Evolutionary conservation across 2,888 invertebrate genomes (phyloP), one percentile per base, ranked within the genome.

Genomic region (Chymomyza fuscimana): DNA sequence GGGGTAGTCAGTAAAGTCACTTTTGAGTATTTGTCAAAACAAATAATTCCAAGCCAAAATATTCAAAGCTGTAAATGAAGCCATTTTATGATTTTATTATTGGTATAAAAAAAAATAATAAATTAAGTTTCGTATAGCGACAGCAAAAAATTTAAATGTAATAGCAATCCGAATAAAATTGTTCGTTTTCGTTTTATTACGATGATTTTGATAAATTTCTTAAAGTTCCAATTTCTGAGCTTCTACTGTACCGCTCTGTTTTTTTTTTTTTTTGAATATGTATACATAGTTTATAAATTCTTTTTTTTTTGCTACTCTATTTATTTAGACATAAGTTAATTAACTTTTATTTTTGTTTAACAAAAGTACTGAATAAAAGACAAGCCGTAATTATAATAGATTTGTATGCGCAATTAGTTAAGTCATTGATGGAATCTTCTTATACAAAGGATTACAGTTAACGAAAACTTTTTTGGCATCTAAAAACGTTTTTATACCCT

Each of bases 331-430:
- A 5, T 54, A 54, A 22, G 40, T 46, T 32, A 32, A 46, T 46
- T 22, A 32, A 32, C 25, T 60, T 60, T 60, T 36, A 25, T 60
- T 60, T 36, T 60, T 12, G 12, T 36, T 32, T 32, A 36, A 58
- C 12, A 46, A 46, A 46, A 46, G 40, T 46, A 46, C 40, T 46
- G 40, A 46, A 46, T 46, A 46, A 46, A 46, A 46, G 40, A 46
- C 40, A 46, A 12, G 6, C 12, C 12, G 40, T 46, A 46, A 46
- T 46, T 46, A 46, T 46, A 46, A 12, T 46, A 46, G 40, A 46
- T 46, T 46, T 46, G 12, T 6, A 46, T 46, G 40, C 40, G 40
- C 40, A 46, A 46, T 46, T 46, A 46, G 40, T 46, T 46, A 46
- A 46, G 40, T 46, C 40, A 46, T 46, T 46, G 40, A 46, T 46